These are phyloP conservation scores for Ctenosaura bakeri DNA, from an alignment of 2,797 vertebrate species.

Conservation along the genomic window DNA sequence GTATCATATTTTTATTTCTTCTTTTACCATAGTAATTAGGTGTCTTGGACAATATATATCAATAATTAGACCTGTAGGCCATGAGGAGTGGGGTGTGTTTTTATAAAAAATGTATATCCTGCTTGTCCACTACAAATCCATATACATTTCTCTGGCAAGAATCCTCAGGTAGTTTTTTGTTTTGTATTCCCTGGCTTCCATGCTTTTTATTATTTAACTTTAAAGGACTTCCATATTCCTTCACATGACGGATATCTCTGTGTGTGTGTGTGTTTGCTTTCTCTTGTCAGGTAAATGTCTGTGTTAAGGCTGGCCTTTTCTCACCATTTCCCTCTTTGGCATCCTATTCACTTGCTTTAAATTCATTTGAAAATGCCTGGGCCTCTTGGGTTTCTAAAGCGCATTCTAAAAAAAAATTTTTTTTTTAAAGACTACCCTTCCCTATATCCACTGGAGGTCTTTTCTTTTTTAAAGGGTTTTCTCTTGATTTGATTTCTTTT, in stretches of 20 bases:
- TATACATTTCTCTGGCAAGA: not conserved
- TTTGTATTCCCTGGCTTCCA: not conserved
- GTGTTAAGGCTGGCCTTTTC: constrained; percentile 30
- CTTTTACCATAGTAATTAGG: not conserved
- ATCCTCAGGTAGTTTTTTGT: not conserved
- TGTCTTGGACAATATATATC: not conserved
- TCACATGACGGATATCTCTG: not conserved
- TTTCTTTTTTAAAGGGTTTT: constrained; percentile 59
- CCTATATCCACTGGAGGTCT: constrained; percentile 68
- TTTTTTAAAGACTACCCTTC: constrained; percentile 3
- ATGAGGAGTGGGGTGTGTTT: not conserved
- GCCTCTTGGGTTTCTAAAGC: constrained; percentile 80
- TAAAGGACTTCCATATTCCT: constrained; percentile 17
- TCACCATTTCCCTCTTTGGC: constrained; percentile 36
- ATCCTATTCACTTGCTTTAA: constrained; percentile 61
- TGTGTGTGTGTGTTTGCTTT: not conserved
- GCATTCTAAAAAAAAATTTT: constrained; percentile 73
- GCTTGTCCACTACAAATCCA: not conserved
- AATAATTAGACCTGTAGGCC: not conserved
- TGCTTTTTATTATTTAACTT: not conserved
- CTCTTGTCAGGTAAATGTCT: not conserved
- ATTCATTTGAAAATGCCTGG: constrained; percentile 81
- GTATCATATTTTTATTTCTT: not conserved
- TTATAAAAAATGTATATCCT: not conserved
- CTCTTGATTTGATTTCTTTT: constrained; percentile 72